phyloP scores from a whole-genome alignment of 2,113 vertebrate species.

The Coptodon bakossiorum region DNA sequence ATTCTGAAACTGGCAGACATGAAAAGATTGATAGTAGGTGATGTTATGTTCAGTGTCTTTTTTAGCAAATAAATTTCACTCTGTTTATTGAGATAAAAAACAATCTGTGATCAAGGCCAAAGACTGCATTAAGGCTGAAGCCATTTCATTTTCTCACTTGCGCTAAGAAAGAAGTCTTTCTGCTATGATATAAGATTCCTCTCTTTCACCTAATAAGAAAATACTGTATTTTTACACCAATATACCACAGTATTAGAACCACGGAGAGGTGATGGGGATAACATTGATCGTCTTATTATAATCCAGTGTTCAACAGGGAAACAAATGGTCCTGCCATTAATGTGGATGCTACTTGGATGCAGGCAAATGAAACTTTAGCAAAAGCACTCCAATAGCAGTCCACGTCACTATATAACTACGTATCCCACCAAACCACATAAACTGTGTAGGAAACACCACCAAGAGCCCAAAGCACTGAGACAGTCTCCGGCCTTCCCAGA shows the following conservation, averaged over 20 bases:
- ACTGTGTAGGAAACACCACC: background rate
- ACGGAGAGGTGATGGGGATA: background rate
- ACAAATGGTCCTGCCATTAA: background rate
- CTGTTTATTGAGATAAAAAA: background rate
- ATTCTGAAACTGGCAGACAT: background rate
- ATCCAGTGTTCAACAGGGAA: background rate
- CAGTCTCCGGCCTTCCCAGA: fast-evolving
- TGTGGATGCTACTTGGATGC: background rate
- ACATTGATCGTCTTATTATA: background rate
- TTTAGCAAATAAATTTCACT: background rate
- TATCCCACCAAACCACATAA: background rate
- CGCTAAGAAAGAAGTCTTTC: background rate
- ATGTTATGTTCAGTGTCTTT: background rate
- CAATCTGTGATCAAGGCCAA: background rate
- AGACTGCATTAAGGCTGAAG: background rate
- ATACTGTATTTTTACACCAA: background rate
- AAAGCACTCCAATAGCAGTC: background rate
- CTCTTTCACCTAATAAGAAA: background rate
- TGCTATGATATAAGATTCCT: background rate
- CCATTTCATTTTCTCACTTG: background rate
- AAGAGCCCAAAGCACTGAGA: background rate
- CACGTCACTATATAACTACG: background rate
- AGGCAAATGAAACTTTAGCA: background rate
- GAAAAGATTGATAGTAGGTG: background rate
- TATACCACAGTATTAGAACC: fast-evolving